phyloP scores from a whole-genome alignment of 2,797 vertebrate genomes.

The Meda fulgida region DNA sequence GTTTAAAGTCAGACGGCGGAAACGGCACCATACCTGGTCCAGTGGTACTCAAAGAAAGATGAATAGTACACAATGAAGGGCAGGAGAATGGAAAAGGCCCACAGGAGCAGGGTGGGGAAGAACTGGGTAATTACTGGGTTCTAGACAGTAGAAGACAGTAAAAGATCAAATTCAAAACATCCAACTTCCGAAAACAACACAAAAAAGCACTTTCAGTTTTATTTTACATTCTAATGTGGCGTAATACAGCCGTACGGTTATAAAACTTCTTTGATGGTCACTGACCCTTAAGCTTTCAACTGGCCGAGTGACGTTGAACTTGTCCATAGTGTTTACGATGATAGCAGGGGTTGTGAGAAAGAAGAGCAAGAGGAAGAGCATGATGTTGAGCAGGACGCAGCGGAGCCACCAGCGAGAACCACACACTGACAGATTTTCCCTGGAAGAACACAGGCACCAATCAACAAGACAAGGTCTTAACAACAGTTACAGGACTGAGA shows the following conservation, averaged over 20 bases:
- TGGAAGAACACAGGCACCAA: conserved; percentile 64
- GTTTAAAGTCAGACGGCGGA: conserved; percentile 1
- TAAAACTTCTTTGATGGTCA: conserved; percentile 14
- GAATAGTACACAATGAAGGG: conserved; percentile 97
- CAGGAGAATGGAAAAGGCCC: conserved; percentile 93
- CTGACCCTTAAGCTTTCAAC: conserved; percentile 91
- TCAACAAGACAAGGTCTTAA: conserved; percentile 33
- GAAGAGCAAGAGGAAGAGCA: conserved; percentile 95
- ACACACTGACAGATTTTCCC: conserved; percentile 94
- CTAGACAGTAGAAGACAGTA: conserved; percentile 70
- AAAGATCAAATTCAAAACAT: conserved; percentile 39
- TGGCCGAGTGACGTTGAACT: conserved; percentile 95
- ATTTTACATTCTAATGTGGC: conserved; percentile 43
- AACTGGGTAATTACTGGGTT: conserved; percentile 95
- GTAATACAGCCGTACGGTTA: neutral
- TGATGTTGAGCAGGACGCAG: conserved; percentile 90
- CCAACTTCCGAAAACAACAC: conserved; percentile 33
- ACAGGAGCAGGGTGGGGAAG: conserved; percentile 92
- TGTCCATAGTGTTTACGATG: conserved; percentile 97
- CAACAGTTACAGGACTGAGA: neutral
- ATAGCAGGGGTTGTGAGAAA: conserved; percentile 98
- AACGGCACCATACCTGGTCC: conserved; percentile 87
- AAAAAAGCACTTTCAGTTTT: conserved; percentile 31
- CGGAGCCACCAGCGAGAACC: conserved; percentile 92
- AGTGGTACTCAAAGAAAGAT: conserved; percentile 93